Conservation (phyloP, 2,797 vertebrate species). For the Rhinogobio ventralis region DNA sequence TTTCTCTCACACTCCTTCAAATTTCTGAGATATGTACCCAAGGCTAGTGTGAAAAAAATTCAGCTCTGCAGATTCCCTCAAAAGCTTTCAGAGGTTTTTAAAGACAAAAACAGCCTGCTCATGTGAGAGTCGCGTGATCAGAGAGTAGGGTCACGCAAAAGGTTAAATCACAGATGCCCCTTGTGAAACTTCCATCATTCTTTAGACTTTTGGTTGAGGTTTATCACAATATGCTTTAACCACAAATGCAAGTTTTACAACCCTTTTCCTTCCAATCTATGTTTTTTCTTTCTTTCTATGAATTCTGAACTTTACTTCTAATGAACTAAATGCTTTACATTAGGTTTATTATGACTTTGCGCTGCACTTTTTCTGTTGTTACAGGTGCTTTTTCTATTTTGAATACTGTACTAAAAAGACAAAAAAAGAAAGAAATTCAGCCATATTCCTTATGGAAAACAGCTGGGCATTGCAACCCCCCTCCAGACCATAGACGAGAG, state of each 20-base stretch:
- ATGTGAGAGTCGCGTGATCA: conserved; percentile 42
- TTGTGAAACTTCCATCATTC: conserved; percentile 4
- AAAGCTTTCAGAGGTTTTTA: conserved; percentile 36
- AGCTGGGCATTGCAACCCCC: conserved; percentile 32
- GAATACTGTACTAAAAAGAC: conserved; percentile 14
- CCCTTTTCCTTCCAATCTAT: background rate
- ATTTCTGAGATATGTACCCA: conserved; percentile 50
- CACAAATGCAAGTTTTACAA: background rate
- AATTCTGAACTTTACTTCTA: background rate
- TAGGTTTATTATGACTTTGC: background rate
- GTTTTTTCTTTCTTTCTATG: no score
- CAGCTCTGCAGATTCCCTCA: conserved; percentile 35
- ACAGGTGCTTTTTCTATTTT: conserved; percentile 50
- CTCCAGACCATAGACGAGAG: conserved; percentile 33
- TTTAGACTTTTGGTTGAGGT: background rate
- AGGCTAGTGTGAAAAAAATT: conserved; percentile 46
- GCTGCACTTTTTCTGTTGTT: conserved; percentile 40
- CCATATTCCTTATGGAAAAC: conserved; percentile 50
- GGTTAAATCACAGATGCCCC: conserved; percentile 50
- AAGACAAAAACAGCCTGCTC: conserved; percentile 47
- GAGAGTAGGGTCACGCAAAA: conserved; percentile 44
- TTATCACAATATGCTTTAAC: background rate
- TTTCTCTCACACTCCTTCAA: conserved; percentile 45
- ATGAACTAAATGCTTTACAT: background rate
- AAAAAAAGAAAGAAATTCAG: conserved; percentile 14